Evolutionary conservation across 1,140 invertebrate genomes (phyloP), one percentile per base, ranked within the genome.

Genomic region (Rhagoletis pomonella): DNA sequence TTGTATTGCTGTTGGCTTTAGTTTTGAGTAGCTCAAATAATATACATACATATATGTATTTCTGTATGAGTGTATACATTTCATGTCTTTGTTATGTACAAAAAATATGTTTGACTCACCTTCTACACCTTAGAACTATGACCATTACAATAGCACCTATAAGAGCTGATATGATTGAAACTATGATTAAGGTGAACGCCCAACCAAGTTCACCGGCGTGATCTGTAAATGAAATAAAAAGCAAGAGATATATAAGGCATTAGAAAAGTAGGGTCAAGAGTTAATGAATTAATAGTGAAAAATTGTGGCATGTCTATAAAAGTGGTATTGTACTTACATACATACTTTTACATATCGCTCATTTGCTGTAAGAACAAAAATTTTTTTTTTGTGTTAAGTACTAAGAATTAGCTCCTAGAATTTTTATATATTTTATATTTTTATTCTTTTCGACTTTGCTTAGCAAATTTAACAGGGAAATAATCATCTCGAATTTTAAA

Each of bases 111-210:
- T 5, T 87, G 17, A 92, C 92, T 91, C 89, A 94, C 93, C 94
- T 94, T 93, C 93, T 94, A 93, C 94, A 94, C 90, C 94, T 94
- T 90, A 94, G 91, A 89, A 94, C 93, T 93, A 93, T 93, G 90
- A 94, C 94, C 94, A 94, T 94, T 89, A 94, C 90, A 90, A 94
- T 93, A 90, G 94, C 94, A 89, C 94, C 94, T 92, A 94, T 93
- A 87, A 94, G 90, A 90, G 94, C 94, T 87, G 94, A 94, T 91
- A 93, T 93, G 90, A 94, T 92, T 89, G 94, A 94, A 89, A 94
- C 94, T 91, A 94, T 94, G 69, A 94, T 93, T 89, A 94, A 89
- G 87, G 94, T 94, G 88, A 94, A 92, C 67, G 94, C 93, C 94
- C 94, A 94, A 89, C 94, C 93, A 88, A 94, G 89, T 92, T 94